These are phyloP conservation scores for Nipponacmea schrenckii DNA, from an alignment of 2,888 invertebrate species.

Conservation along the genomic window DNA sequence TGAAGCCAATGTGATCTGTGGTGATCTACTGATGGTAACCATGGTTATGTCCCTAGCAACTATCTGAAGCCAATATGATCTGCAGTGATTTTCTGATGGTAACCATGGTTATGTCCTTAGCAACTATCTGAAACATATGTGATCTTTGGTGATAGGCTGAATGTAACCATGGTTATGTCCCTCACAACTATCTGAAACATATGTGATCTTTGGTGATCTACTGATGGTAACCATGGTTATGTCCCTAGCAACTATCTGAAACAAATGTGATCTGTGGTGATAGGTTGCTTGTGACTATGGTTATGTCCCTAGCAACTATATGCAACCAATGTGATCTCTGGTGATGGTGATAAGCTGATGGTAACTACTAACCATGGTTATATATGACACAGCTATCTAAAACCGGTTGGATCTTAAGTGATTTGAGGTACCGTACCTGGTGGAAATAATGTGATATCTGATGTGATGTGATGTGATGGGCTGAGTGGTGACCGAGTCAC, in stretches of 20 bases:
- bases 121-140: too few relatives aligned
- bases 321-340: slow-evolving; percentile 31
- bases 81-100: background rate
- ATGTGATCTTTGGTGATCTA: slow-evolving; percentile 34
- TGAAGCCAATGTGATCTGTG: slow-evolving; percentile 31
- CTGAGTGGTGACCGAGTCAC: too few relatives aligned
- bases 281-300: slow-evolving; percentile 71
- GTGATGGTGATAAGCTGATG: slow-evolving; percentile 55
- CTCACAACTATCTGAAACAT: too few relatives aligned
- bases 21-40: slow-evolving; percentile 68
- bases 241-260: slow-evolving; percentile 71
- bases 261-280: slow-evolving; percentile 16
- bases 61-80: slow-evolving; percentile 54
- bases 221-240: slow-evolving; percentile 72
- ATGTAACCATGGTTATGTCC: too few relatives aligned
- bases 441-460: slow-evolving; percentile 21
- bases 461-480: too few relatives aligned
- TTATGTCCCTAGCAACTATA: slow-evolving; percentile 73
- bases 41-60: slow-evolving; percentile 73
- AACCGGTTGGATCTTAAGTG: slow-evolving; percentile 16
- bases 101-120: too few relatives aligned
- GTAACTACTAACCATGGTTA: slow-evolving; percentile 72
- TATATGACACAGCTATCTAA: slow-evolving; percentile 71
- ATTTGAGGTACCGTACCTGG: slow-evolving; percentile 66
- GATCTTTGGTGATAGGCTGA: too few relatives aligned